Evolutionary conservation across 1,140 invertebrate species (phyloP).

Genomic region (Drosophila tani): DNA sequence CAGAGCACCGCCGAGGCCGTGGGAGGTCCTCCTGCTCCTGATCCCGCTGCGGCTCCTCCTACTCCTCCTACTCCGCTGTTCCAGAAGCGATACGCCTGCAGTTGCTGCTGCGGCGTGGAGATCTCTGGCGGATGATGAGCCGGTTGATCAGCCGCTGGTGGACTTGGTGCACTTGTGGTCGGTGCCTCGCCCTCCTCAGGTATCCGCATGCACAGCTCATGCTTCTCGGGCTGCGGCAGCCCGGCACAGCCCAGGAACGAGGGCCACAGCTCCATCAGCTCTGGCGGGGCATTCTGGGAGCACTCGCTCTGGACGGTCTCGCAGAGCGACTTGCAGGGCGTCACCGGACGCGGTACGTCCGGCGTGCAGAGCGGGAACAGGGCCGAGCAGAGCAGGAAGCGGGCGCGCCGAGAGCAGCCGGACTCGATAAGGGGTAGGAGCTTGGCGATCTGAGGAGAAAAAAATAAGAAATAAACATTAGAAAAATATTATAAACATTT

Average conservation of each 20-base stretch:
- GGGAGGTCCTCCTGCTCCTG: neutral
- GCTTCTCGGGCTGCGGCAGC: slow-evolving; percentile 86
- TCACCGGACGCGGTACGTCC: slow-evolving; percentile 93
- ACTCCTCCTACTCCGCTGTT: slow-evolving; percentile 19
- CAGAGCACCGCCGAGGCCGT: slow-evolving; percentile 44
- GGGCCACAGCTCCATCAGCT: slow-evolving; percentile 91
- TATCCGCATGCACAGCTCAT: slow-evolving; percentile 87
- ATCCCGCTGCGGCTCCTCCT: neutral
- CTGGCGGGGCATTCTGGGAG: slow-evolving; percentile 86
- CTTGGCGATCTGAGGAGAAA: slow-evolving; percentile 89
- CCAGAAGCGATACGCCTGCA: slow-evolving; percentile 74
- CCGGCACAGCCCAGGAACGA: slow-evolving; percentile 90
- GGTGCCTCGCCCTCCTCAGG: slow-evolving; percentile 58
- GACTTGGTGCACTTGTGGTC: neutral
- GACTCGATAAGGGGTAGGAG: slow-evolving; percentile 87
- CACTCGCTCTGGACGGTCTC: slow-evolving; percentile 92
- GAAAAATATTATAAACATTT: neutral
- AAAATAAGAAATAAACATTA: slow-evolving; percentile 85
- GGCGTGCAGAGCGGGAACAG: slow-evolving; percentile 97
- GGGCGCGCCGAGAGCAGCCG: slow-evolving; percentile 93
- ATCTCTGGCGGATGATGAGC: neutral
- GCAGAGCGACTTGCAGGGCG: slow-evolving; percentile 94
- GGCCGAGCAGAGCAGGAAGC: slow-evolving; percentile 96
- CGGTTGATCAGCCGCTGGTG: neutral
- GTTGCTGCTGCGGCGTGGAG: slow-evolving; percentile 31